Evolutionary conservation across 2,888 invertebrate species (phyloP).

Genomic region (Carcina quercana): DNA sequence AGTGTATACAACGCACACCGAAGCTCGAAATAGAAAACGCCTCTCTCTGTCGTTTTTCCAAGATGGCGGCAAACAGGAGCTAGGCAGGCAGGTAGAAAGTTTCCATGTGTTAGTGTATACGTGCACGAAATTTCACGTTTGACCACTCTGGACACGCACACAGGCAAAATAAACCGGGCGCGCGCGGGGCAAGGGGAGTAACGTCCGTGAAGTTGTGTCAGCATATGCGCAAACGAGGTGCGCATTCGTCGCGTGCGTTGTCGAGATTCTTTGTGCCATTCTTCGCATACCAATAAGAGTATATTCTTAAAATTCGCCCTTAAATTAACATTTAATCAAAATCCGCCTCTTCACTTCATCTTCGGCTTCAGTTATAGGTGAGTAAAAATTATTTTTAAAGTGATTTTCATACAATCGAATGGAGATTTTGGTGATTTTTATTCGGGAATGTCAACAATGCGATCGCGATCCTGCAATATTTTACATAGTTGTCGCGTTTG

Average conservation of each 20-base stretch:
- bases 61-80: constrained; percentile 69
- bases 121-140: constrained; percentile 70
- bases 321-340: constrained; percentile 78
- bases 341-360: constrained; percentile 77
- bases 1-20: constrained; percentile 19
- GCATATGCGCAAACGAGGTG: constrained; percentile 87
- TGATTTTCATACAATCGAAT: constrained; percentile 77
- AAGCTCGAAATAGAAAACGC: constrained; percentile 37
- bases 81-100: constrained; percentile 58
- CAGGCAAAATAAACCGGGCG: constrained; percentile 51
- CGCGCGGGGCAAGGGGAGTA: constrained; percentile 67
- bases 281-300: constrained; percentile 93
- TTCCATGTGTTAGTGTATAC: constrained; percentile 56
- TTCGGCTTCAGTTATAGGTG: constrained; percentile 81
- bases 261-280: constrained; percentile 98
- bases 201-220: constrained; percentile 79
- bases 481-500: constrained; percentile 86
- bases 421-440: constrained; percentile 77
- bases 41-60: constrained; percentile 53
- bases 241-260: constrained; percentile 92
- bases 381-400: constrained; percentile 76
- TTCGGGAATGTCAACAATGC: constrained; percentile 83
- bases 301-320: constrained; percentile 82
- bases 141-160: constrained; percentile 68
- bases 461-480: constrained; percentile 85